A percentile compares a stretch with the other conserved stretches of the same genome.
Conservation (phyloP, 2,797 vertebrate genomes). For the Botia almorhae region DNA sequence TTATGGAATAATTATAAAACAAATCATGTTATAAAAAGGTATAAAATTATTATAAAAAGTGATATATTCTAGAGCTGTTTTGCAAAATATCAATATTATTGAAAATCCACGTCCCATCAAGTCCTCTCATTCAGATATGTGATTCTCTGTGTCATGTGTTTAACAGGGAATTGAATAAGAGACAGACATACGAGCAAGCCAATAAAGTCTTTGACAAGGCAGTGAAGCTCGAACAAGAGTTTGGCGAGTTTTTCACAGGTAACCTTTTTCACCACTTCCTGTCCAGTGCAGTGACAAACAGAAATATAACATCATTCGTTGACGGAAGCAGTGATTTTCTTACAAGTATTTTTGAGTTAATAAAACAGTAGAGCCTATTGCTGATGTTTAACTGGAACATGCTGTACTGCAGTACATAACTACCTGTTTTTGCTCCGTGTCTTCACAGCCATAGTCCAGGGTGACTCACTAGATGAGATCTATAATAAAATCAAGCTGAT, state of each 20-base stretch:
- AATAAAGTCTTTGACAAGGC: slow-evolving; percentile 99
- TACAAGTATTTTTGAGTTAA: not conserved
- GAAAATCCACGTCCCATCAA: too few relatives aligned
- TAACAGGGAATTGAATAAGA: slow-evolving; percentile 96
- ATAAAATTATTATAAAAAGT: too few relatives aligned
- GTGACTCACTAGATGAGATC: slow-evolving; percentile 99
- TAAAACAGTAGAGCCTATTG: not conserved
- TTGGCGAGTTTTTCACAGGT: slow-evolving; percentile 99
- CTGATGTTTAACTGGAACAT: slow-evolving; percentile 9
- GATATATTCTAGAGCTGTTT: too few relatives aligned
- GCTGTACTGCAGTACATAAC: not conserved
- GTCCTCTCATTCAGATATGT: not conserved
- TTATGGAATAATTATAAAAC: too few relatives aligned
- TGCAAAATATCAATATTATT: too few relatives aligned
- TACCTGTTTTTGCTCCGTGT: slow-evolving; percentile 41
- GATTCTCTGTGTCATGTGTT: slow-evolving; percentile 34
- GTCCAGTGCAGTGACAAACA: not conserved
- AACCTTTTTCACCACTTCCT: slow-evolving; percentile 33
- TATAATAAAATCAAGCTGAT: slow-evolving; percentile 99
- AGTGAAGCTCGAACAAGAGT: slow-evolving; percentile 97
- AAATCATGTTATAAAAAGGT: too few relatives aligned
- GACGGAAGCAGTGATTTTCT: not conserved
- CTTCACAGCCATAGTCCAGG: slow-evolving; percentile 94
- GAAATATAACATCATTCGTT: not conserved
- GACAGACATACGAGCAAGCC: slow-evolving; percentile 97